A percentile compares a stretch with the other conserved stretches of the same genome.
phyloP scores from a whole-genome alignment of 2,888 invertebrate species.

The Myopa testacea region DNA sequence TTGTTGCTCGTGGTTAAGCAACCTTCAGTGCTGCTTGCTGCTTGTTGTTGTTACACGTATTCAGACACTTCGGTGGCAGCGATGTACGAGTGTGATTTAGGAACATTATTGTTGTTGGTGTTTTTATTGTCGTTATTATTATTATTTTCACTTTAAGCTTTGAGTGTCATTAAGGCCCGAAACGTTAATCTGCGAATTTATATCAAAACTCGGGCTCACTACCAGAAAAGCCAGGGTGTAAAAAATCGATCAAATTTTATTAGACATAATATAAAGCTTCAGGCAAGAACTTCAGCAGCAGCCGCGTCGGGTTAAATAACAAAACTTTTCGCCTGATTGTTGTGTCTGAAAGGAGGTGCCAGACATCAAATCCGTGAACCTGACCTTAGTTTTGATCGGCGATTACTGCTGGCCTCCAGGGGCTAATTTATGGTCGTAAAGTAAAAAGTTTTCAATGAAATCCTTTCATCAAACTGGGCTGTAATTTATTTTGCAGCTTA shows the following conservation, averaged over 20 bases:
- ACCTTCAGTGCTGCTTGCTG: background rate
- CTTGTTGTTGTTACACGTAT: slow-evolving; percentile 7
- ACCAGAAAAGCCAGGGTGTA: background rate
- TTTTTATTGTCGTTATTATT: slow-evolving; percentile 13
- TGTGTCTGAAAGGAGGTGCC: no score
- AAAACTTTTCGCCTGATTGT: background rate
- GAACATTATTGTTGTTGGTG: slow-evolving; percentile 13
- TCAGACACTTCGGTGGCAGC: background rate
- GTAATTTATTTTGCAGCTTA: no score
- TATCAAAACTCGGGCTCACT: slow-evolving; percentile 16
- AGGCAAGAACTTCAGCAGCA: background rate
- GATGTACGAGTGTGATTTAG: background rate
- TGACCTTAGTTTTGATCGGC: no score
- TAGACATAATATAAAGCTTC: slow-evolving; percentile 8
- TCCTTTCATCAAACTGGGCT: no score
- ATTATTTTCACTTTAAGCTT: background rate
- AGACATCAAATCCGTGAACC: no score
- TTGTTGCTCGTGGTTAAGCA: background rate
- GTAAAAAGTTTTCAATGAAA: no score
- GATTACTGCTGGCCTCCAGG: no score
- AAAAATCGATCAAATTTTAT: background rate
- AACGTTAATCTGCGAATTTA: slow-evolving; percentile 33
- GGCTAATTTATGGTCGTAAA: no score
- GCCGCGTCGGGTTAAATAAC: background rate
- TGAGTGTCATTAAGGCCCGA: slow-evolving; percentile 27